These are phyloP conservation scores for Pseudolaguvia tuberculata DNA, from an alignment of 2,113 vertebrate genomes.

Conservation along the genomic window DNA sequence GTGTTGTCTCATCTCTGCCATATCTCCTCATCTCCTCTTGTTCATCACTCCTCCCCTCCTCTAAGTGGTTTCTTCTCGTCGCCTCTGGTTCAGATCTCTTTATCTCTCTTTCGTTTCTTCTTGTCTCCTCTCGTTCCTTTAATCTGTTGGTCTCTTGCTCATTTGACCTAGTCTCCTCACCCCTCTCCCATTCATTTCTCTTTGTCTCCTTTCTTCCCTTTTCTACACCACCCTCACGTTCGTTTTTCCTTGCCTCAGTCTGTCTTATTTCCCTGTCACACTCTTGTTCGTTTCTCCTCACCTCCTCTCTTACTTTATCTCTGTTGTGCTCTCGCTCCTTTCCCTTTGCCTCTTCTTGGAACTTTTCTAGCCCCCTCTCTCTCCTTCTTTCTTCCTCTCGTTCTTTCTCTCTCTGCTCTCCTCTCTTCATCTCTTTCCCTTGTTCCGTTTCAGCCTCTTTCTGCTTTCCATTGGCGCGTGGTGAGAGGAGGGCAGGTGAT, in stretches of 20 bases:
- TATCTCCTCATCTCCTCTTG: constrained; percentile 2
- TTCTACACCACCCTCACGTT: constrained; percentile 12
- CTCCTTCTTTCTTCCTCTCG: constrained; percentile 19
- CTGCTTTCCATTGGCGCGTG: constrained; percentile 37
- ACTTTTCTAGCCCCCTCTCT: constrained; percentile 22
- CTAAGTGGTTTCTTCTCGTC: not conserved
- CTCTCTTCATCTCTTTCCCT: constrained; percentile 10
- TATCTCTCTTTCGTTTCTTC: constrained; percentile 5
- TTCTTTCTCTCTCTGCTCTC: constrained; percentile 29
- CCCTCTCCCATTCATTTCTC: constrained; percentile 1
- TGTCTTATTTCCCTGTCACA: not conserved
- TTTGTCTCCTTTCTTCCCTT: constrained; percentile 14
- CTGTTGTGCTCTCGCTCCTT: constrained; percentile 8
- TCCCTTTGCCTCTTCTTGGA: not conserved
- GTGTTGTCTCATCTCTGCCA: not conserved
- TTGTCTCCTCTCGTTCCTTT: not conserved
- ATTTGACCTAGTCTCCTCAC: constrained; percentile 16
- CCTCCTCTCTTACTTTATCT: constrained; percentile 25
- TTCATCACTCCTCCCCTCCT: not conserved
- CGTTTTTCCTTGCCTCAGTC: not conserved
- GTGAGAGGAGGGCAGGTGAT: constrained; percentile 27
- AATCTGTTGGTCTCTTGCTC: constrained; percentile 9
- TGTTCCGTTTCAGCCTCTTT: constrained; percentile 31
- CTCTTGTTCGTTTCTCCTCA: not conserved
- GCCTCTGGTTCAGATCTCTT: constrained; percentile 19